Conservation (phyloP, 1,140 invertebrate genomes). For the Physella acuta region DNA sequence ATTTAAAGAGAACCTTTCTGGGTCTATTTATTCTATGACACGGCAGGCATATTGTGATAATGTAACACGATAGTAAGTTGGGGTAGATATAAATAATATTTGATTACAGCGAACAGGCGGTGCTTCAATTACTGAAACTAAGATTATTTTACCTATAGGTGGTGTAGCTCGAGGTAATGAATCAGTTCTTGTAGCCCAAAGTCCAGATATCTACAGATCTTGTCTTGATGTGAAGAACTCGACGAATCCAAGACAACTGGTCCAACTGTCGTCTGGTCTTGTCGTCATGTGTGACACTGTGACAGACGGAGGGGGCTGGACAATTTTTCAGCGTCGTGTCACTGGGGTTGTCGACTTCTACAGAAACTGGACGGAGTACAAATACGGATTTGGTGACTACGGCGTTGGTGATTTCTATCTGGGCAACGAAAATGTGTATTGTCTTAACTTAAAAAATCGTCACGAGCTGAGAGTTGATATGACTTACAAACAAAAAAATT, state of each 20-base stretch:
- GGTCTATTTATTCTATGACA: too few species aligned
- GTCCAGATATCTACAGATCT: too few species aligned
- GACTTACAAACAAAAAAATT: not conserved
- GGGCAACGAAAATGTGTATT: conserved; percentile 32
- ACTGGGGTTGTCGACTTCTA: conserved; percentile 83
- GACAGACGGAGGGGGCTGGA: conserved; percentile 9
- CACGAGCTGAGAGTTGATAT: conserved; percentile 13
- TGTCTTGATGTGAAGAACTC: too few species aligned
- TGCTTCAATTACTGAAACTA: too few species aligned
- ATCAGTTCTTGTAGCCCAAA: too few species aligned
- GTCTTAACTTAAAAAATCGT: not conserved
- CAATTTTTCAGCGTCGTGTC: conserved; percentile 71
- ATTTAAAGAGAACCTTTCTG: too few species aligned
- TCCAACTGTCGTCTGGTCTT: not conserved
- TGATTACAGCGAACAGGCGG: too few species aligned
- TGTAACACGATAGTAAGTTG: too few species aligned
- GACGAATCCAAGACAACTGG: not conserved
- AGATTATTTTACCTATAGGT: too few species aligned
- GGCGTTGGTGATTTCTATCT: conserved; percentile 65
- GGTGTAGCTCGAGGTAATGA: too few species aligned
- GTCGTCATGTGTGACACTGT: conserved; percentile 1
- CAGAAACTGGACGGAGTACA: conserved; percentile 88
- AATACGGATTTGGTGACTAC: conserved; percentile 85
- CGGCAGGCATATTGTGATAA: too few species aligned
- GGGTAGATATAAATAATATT: too few species aligned